Base-by-base conservation (phyloP, 2,888 invertebrate species). In the Sphaerophoria taeniata region DNA sequence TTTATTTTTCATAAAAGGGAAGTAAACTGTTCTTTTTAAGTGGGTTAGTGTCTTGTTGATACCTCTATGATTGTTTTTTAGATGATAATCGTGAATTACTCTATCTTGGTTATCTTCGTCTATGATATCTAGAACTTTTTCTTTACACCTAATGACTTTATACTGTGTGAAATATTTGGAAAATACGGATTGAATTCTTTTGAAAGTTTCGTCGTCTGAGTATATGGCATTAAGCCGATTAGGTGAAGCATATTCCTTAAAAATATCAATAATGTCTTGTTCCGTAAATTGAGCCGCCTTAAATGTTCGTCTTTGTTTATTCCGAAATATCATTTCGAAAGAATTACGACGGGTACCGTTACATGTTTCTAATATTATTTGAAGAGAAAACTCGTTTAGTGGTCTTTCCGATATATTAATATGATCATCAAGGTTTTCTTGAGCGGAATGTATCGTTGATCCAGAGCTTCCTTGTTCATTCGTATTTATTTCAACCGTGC, bases 361-460 rank as follows among this genome's bases (percentile, higher is more conserved):
- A 31, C 55, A 53, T 31, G 61, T 70, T 58, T 69, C 65, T 0
- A 81, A 47, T n/a, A 79, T 67, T 16, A 69, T 16, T 75, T 84
- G 79, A 51, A 56, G 11, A 31, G 6, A 56, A 39, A 81, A 87
- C 63, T 65, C 74, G 11, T 81, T 82, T 36, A 82, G 14, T 14
- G 81, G 81, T 6, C 69, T 47, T 73, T 86, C 78, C 4, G 78
- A 81, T 45, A 81, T 86, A 16, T 55, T 63, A 31, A 85, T 67
- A 12, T 69, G 72, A 31, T 79, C 72, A 47, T 60, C 53, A n/a
- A 51, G 14, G 16, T 79, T 33, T 45, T 78, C 74, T 34, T 45
- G 14, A 34, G 60, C 74, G n/a, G 79, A 84, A 34, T 63, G 70
- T 31, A 74, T n/a, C 31, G 71, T 74, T 45, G 73, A 33, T 55